Conservation (phyloP, 2,888 invertebrate genomes). For the Andrena chrysosceles region DNA sequence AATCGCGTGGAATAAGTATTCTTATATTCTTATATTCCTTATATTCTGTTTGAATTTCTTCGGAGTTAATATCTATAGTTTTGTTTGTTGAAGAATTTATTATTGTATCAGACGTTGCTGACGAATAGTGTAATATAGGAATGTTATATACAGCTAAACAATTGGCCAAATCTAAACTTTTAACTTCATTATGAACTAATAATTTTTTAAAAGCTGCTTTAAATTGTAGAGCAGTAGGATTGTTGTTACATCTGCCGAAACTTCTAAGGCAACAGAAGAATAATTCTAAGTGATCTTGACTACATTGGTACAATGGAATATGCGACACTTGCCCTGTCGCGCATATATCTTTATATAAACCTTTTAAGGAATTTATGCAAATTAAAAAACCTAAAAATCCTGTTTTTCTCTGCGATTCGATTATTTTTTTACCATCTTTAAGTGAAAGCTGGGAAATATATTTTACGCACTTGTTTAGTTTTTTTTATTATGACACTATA, state of each 20-base stretch:
- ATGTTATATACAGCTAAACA: background rate
- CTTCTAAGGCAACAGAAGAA: background rate
- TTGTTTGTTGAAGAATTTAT: background rate
- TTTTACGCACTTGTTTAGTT: background rate
- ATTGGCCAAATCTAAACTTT: background rate
- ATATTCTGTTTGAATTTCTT: slow-evolving; percentile 2
- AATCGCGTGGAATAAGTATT: too few species aligned
- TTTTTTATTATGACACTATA: background rate
- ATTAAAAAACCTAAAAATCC: background rate
- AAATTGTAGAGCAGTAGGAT: background rate
- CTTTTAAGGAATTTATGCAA: background rate
- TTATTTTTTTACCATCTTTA: background rate
- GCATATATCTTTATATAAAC: background rate
- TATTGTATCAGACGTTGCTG: background rate
- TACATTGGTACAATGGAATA: background rate
- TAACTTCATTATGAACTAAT: background rate
- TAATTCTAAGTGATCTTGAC: background rate
- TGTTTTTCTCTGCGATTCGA: background rate
- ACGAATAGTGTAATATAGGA: background rate
- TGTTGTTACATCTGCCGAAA: background rate
- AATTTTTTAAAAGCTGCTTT: slow-evolving; percentile 4
- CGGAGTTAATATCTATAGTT: background rate
- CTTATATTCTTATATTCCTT: too few species aligned
- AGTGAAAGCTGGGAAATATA: background rate
- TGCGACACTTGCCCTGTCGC: background rate